Evolutionary conservation across 2,113 vertebrate genomes (phyloP), one percentile per base, ranked within the genome.

Genomic region (Fulmarus glacialis): DNA sequence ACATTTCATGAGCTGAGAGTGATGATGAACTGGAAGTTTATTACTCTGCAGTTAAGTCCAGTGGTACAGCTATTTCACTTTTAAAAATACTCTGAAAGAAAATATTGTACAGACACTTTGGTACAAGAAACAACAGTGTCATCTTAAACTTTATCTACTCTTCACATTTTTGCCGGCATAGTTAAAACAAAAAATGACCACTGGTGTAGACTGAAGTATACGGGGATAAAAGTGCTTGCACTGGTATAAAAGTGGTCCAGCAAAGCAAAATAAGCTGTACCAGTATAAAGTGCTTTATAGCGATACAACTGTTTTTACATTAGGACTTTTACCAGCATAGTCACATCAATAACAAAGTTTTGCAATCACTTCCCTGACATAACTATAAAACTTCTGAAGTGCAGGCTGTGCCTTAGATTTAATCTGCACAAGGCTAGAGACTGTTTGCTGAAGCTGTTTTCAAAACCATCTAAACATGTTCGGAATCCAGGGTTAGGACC

Each of bases 51-150:
- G 68, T 83, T 75, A 87, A 95, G 70, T 93, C 58, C 82, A 71
- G 77, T 81, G 45, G 53, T 92, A 96, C 87, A 96, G 74, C 70
- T 90, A 85, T 93, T 97, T 97, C 92, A 72, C 88, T 96, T 86
- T 90, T 43, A 42, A 87, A 97, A 95, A 71, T 38, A 30, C 43
- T 95, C 88, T 63, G 87, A 45, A 77, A 89, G 92, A 96, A 97
- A 95, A 91, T 72, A 55, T 23, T 20, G 64, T 78, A 60, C 75
- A 88, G 92, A 74, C 29, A 84, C 87, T 91, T 91, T 73, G 60
- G 89, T 93, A 71, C 56, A 58, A 91, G 95, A 93, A 95, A 26
- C 58, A 84, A 78, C 52, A 63, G 15, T 8, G 47, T 74, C 6
- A 2, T 32, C 63, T 63, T 71, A 62, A 74, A 78, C 34, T 42